phyloP scores from a whole-genome alignment of 2,797 vertebrate genomes.

The Chelon auratus region DNA sequence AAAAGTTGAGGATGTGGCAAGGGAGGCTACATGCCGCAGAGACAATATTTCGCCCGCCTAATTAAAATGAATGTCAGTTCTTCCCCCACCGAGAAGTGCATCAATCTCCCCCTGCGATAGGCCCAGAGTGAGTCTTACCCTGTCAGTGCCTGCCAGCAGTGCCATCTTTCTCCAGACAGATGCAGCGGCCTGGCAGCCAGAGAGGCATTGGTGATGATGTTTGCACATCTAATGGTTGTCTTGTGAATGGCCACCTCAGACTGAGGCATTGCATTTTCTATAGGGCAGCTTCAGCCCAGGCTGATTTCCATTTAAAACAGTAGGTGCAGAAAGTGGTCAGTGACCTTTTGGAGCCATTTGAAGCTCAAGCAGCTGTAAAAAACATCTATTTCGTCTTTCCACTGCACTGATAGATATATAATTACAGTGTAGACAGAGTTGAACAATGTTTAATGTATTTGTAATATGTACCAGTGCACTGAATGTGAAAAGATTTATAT shows the following conservation, averaged over 20 bases:
- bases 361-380: constrained; percentile 11
- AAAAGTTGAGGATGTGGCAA: constrained; percentile 60
- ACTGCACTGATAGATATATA: constrained; percentile 4
- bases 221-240: constrained; percentile 71
- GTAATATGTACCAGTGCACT: neutral
- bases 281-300: constrained; percentile 24
- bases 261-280: constrained; percentile 29
- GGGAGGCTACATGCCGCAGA: constrained; percentile 59
- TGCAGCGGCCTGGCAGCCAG: constrained; percentile 57
- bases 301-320: constrained; percentile 50
- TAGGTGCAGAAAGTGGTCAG: constrained; percentile 35
- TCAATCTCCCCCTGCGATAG: constrained; percentile 77
- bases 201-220: constrained; percentile 62
- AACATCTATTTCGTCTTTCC: constrained; percentile 6
- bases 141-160: constrained; percentile 72
- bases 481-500: constrained; percentile 21
- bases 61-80: constrained; percentile 88
- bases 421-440: constrained; percentile 2
- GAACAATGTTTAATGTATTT: neutral
- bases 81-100: constrained; percentile 81
- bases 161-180: constrained; percentile 74
- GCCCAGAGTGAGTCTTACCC: constrained; percentile 80
- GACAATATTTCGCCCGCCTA: constrained; percentile 77
- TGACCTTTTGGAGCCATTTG: constrained; percentile 36
- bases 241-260: constrained; percentile 58